Evolutionary conservation across 2,888 invertebrate species (phyloP).

Genomic region (Coenonympha arcania): DNA sequence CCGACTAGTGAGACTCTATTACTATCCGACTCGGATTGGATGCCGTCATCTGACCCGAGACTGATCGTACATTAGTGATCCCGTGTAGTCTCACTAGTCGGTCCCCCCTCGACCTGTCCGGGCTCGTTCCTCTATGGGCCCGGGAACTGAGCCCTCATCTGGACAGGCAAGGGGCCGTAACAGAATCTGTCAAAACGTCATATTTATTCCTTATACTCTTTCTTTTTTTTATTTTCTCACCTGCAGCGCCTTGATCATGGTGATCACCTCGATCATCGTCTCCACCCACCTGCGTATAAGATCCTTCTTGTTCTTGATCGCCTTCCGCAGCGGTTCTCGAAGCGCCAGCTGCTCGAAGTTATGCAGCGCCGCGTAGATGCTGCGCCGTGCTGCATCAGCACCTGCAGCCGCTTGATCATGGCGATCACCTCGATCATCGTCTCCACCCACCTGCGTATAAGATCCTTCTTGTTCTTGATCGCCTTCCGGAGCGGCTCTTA

Average conservation of each 20-base stretch:
- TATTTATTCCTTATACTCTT: too few species aligned
- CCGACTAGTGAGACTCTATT: too few species aligned
- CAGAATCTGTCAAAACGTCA: too few species aligned
- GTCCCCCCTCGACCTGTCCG: too few species aligned
- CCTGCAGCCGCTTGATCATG: constrained; percentile 99
- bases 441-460: constrained; percentile 74
- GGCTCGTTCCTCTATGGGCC: too few species aligned
- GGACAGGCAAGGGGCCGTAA: too few species aligned
- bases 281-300: constrained; percentile 75
- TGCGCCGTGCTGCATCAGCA: constrained; percentile 78
- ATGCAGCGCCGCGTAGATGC: constrained; percentile 94
- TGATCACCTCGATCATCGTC: constrained; percentile 97
- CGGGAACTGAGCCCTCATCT: too few species aligned
- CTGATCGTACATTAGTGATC: too few species aligned
- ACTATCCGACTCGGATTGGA: too few species aligned
- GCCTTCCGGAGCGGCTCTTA: constrained; percentile 85
- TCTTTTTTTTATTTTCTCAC: too few species aligned
- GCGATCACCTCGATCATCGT: constrained; percentile 98
- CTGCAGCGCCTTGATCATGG: constrained; percentile 99
- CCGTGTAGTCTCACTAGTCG: too few species aligned
- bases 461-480: constrained; percentile 97
- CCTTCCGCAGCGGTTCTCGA: constrained; percentile 82
- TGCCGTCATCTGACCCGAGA: too few species aligned
- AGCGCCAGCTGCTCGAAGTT: background rate
- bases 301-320: constrained; percentile 98